Base-by-base conservation (phyloP, 2,797 vertebrate species). In the Streptopelia turtur region DNA sequence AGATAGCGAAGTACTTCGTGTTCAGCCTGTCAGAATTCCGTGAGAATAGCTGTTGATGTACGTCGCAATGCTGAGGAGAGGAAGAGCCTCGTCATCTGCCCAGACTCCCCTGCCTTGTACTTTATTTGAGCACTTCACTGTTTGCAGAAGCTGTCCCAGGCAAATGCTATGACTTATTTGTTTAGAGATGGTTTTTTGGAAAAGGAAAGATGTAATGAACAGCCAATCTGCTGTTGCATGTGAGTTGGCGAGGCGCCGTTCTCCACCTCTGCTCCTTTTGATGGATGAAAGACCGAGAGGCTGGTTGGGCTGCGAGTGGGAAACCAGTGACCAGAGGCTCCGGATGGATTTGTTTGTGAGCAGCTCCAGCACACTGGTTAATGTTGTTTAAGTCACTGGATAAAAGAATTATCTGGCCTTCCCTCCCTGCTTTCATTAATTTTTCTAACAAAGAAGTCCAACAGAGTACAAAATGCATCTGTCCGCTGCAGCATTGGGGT, bases 101-200 rank as follows among this genome's bases (percentile, higher is more conserved):
- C 75, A 50, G 71, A 4, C 50, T 81, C 82, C 84, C 82, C 52
- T 23, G 7, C 74, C 63, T 66, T 5, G 11, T 70, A 52, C 23
- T 87, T 53, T 28, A 30, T 89, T 83, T 53, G 43, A 71, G 49
- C 16, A 4, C 68, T 89, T 89, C 39, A 23, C 78, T 63, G 55
- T 47, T 56, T 17, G 57, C 85, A 82, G 89, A 89, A 91, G 45
- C 75, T 66, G 33, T 85, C 89, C 89, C 71, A 85, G 87, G 52
- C 59, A 93, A 79, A 87, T 43, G 21, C 50, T n/a, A 1, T 37
- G 81, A 66, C 28, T 68, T 88, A 31, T 85, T 94, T 90, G 74
- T 87, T 83, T 72, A 41, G 83, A 55, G 61, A 43, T 77, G 43
- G 10, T 49, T 63, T 83, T 90, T 87, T 89, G 89, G 85, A 94